Conservation (phyloP, 2,888 invertebrate species). For the Anagyrus pseudococci region DNA sequence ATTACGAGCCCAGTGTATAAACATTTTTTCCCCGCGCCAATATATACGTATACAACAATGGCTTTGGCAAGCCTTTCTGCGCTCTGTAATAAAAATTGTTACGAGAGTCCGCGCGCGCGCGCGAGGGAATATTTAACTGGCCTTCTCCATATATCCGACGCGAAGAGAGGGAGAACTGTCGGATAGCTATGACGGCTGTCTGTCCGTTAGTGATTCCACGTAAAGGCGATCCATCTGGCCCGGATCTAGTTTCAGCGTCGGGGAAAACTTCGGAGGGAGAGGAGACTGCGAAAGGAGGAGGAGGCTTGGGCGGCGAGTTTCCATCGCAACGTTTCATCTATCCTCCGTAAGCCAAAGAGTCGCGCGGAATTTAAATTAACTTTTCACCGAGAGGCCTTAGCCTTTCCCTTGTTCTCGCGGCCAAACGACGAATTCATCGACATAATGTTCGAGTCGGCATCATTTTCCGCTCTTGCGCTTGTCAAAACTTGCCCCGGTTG, state of each 20-base stretch:
- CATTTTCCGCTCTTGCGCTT: background rate
- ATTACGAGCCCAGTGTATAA: no score
- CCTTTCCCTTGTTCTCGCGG: background rate
- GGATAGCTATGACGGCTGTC: no score
- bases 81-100: no score
- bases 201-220: slow-evolving; percentile 18
- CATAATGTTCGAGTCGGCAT: background rate
- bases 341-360: slow-evolving; percentile 4
- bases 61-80: no score
- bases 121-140: no score
- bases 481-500: no score
- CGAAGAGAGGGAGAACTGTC: no score
- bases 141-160: no score
- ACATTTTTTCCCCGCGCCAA: no score
- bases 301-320: slow-evolving; percentile 10
- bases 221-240: slow-evolving; percentile 20
- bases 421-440: background rate
- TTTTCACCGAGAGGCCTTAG: background rate
- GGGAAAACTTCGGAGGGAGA: slow-evolving; percentile 9
- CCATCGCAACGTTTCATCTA: slow-evolving; percentile 20
- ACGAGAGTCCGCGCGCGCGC: no score
- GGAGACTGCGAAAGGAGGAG: background rate
- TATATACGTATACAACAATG: no score
- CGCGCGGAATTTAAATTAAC: slow-evolving; percentile 12
- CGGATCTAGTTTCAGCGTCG: slow-evolving; percentile 21